These are phyloP conservation scores for Bombus consobrinus DNA, from an alignment of 1,140 invertebrate genomes.

Conservation along the genomic window DNA sequence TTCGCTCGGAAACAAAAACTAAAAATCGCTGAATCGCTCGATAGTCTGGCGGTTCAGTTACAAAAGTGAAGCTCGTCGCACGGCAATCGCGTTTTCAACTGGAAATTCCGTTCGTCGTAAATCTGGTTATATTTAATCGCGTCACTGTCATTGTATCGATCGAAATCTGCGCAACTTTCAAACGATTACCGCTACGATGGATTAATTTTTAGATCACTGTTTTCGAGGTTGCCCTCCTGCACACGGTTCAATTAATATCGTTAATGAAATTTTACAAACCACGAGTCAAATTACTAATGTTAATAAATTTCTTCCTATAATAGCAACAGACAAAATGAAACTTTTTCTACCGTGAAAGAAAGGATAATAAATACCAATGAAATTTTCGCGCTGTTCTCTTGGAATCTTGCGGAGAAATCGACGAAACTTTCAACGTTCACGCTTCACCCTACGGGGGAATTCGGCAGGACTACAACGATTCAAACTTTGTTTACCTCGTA, in stretches of 20 bases:
- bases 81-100: not conserved
- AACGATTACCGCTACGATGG: not conserved
- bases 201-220: no score
- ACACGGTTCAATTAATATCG: not conserved
- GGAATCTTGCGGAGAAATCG: not conserved
- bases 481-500: not conserved
- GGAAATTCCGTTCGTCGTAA: not conserved
- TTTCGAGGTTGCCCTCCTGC: no score
- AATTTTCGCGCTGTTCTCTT: not conserved
- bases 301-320: no score
- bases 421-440: slow-evolving; percentile 1
- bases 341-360: not conserved
- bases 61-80: not conserved
- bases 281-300: not conserved
- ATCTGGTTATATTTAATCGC: not conserved
- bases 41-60: not conserved
- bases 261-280: not conserved
- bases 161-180: not conserved
- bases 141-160: not conserved
- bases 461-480: not conserved
- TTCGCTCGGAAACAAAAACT: not conserved
- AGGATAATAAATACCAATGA: not conserved
- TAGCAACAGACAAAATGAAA: not conserved
- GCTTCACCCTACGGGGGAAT: not conserved
- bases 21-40: slow-evolving; percentile 8